phyloP scores from a whole-genome alignment of 2,113 vertebrate species.

The Jacana jacana region DNA sequence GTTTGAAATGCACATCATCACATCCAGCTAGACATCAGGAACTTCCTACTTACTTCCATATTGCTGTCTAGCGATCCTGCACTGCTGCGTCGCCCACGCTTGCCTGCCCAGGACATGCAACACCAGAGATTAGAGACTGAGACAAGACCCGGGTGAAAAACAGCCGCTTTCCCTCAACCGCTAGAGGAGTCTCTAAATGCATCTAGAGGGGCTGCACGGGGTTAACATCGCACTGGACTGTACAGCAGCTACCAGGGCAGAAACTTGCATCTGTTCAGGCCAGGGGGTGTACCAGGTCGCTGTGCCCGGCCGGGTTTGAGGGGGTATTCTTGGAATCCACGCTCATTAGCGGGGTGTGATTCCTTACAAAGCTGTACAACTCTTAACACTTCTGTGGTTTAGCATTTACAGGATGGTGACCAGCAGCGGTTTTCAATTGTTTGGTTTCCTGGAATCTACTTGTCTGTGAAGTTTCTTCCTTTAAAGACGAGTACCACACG shows the following conservation, averaged over 20 bases:
- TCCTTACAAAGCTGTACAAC: background rate
- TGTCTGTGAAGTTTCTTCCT: background rate
- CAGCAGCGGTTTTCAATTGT: background rate
- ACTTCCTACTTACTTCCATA: constrained; percentile 98
- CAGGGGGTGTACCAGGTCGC: background rate
- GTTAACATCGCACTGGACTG: background rate
- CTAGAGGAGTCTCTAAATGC: constrained; percentile 49
- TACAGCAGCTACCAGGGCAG: background rate
- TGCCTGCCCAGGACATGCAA: constrained; percentile 99
- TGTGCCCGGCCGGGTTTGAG: background rate
- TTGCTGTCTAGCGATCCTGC: constrained; percentile 99
- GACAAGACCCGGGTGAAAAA: constrained; percentile 75
- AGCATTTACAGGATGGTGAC: background rate
- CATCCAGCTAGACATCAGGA: constrained; percentile 82
- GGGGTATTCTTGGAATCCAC: background rate
- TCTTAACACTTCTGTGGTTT: background rate
- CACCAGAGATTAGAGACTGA: constrained; percentile 92
- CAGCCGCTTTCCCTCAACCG: constrained; percentile 45
- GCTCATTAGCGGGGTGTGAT: background rate
- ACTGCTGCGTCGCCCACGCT: constrained; percentile 99
- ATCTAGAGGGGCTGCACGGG: constrained; percentile 69
- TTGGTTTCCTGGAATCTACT: background rate
- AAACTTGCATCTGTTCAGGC: background rate
- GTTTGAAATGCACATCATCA: constrained; percentile 84
- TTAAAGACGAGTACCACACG: background rate